phyloP scores from a whole-genome alignment of 2,113 vertebrate species.

The Eleginops maclovinus region DNA sequence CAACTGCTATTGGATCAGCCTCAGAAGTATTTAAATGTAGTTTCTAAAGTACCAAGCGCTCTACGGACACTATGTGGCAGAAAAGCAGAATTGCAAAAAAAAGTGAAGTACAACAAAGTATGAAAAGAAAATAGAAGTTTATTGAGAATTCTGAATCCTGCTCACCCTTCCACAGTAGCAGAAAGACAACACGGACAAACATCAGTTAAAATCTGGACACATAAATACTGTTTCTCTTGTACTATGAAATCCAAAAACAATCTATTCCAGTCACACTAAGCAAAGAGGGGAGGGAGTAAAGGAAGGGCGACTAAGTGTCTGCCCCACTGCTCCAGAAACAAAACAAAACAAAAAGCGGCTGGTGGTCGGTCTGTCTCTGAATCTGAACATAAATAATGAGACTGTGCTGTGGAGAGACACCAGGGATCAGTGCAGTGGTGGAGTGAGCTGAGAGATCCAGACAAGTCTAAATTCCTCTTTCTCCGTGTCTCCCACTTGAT shows the following conservation, averaged over 20 bases:
- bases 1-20: neutral
- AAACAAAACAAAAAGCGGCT: constrained; percentile 24
- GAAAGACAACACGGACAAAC: constrained; percentile 66
- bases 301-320: neutral
- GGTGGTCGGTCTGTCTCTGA: constrained; percentile 54
- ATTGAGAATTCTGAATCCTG: constrained; percentile 85
- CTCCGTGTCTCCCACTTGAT: constrained; percentile 36
- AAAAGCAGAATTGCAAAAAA: neutral
- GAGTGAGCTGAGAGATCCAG: constrained; percentile 65
- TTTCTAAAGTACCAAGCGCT: neutral
- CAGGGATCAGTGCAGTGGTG: constrained; percentile 55
- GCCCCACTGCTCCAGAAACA: constrained; percentile 27
- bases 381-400: constrained; percentile 66
- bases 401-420: constrained; percentile 50
- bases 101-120: constrained; percentile 27
- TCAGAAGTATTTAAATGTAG: neutral
- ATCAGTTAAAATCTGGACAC: constrained; percentile 71
- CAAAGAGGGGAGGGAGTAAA: neutral
- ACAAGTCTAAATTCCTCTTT: constrained; percentile 60
- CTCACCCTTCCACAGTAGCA: constrained; percentile 75
- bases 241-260: constrained; percentile 60
- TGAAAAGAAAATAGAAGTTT: constrained; percentile 86
- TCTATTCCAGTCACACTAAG: constrained; percentile 50
- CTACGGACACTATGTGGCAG: constrained; percentile 42
- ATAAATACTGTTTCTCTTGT: constrained; percentile 68